Percentiles rank a stretch among this genome's conserved stretches.
These are phyloP conservation scores for Agrotis clavis DNA, from an alignment of 2,888 invertebrate genomes.

Conservation along the genomic window DNA sequence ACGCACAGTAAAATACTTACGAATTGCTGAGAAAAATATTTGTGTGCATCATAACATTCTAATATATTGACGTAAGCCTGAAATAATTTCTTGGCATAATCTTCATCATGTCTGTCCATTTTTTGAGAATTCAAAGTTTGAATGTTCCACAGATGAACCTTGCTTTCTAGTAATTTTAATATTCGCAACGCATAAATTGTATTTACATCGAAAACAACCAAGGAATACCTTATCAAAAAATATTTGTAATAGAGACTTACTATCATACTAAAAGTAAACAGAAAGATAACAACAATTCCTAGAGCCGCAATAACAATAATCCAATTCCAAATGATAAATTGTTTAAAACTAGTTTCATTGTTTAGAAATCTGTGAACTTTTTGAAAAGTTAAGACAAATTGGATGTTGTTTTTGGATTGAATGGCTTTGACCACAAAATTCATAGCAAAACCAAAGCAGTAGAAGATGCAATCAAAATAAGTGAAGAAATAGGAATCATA, in stretches of 20 bases:
- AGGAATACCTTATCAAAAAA: neutral
- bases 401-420: neutral
- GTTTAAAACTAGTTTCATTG: neutral
- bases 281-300: no score
- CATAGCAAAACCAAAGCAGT: slow-evolving; percentile 9
- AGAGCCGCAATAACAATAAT: neutral
- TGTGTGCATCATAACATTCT: slow-evolving; percentile 33
- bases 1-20: slow-evolving; percentile 22
- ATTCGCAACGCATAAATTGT: slow-evolving; percentile 10
- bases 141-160: slow-evolving; percentile 34
- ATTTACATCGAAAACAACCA: slow-evolving; percentile 28
- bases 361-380: slow-evolving; percentile 16
- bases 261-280: neutral
- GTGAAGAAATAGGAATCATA: neutral
- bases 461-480: slow-evolving; percentile 4
- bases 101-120: neutral
- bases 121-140: neutral
- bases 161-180: slow-evolving; percentile 24
- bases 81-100: slow-evolving; percentile 1
- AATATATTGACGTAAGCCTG: slow-evolving; percentile 33
- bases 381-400: slow-evolving; percentile 22
- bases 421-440: neutral
- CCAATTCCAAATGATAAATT: slow-evolving; percentile 9
- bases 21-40: slow-evolving; percentile 9
- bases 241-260: neutral